Conservation (phyloP, 2,888 invertebrate species). For the Hymenopus coronatus region DNA sequence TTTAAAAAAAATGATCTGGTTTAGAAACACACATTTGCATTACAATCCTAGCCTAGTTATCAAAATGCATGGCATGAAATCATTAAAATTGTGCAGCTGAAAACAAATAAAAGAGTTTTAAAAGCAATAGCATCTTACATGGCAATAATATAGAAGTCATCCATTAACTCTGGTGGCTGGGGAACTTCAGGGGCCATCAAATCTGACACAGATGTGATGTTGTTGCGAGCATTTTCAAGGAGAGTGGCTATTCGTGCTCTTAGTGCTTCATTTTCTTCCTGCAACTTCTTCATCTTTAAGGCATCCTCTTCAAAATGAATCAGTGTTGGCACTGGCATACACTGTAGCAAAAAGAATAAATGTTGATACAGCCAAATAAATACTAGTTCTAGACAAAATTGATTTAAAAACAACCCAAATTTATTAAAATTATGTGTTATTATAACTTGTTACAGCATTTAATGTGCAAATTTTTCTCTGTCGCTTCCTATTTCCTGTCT, state of each 20-base stretch:
- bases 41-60: background rate
- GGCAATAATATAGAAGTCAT: conserved; percentile 88
- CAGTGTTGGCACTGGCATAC: conserved; percentile 82
- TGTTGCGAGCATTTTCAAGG: conserved; percentile 44
- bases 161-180: conserved; percentile 77
- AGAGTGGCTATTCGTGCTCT: conserved; percentile 56
- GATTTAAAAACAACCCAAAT: too few species aligned
- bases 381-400: too few species aligned
- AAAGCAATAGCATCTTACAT: conserved; percentile 54
- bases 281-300: conserved; percentile 71
- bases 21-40: too few species aligned
- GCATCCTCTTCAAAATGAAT: conserved; percentile 85
- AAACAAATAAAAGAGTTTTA: background rate
- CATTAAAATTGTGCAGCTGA: background rate
- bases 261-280: conserved; percentile 78
- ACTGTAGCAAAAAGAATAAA: conserved; percentile 49
- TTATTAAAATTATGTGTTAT: too few species aligned
- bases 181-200: conserved; percentile 51
- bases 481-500: too few species aligned
- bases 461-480: too few species aligned
- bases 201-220: background rate
- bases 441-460: too few species aligned
- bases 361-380: too few species aligned
- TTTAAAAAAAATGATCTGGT: too few species aligned
- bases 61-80: background rate